These are phyloP conservation scores for Tetropium fuscum DNA, from an alignment of 2,888 invertebrate genomes.

Conservation along the genomic window DNA sequence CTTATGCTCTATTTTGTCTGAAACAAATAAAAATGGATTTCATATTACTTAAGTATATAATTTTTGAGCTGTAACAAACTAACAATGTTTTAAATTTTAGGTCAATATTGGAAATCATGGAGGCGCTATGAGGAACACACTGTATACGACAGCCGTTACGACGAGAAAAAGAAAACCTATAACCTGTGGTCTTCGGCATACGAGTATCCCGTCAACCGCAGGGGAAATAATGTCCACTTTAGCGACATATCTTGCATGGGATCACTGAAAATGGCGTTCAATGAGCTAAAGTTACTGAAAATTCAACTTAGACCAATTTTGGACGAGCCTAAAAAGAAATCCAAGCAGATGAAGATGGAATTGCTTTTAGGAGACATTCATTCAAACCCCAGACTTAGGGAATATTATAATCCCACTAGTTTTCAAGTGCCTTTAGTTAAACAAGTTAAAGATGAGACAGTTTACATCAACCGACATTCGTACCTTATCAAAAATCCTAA, in stretches of 20 bases:
- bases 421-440: constrained; percentile 69
- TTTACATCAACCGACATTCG: constrained; percentile 51
- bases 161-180: constrained; percentile 47
- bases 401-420: constrained; percentile 68
- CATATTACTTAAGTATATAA: too few species aligned
- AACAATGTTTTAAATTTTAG: constrained; percentile 44
- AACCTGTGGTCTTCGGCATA: constrained; percentile 49
- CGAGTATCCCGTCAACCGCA: constrained; percentile 48
- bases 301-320: constrained; percentile 64
- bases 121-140: constrained; percentile 58
- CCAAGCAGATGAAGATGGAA: constrained; percentile 59
- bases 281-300: constrained; percentile 69
- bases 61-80: too few species aligned
- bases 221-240: constrained; percentile 50
- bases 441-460: constrained; percentile 51
- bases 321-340: constrained; percentile 43
- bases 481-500: constrained; percentile 55
- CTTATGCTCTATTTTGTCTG: too few species aligned
- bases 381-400: constrained; percentile 63
- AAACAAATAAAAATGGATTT: too few species aligned
- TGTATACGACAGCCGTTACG: constrained; percentile 54
- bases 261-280: constrained; percentile 67
- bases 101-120: constrained; percentile 59
- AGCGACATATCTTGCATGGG: constrained; percentile 66
- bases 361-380: constrained; percentile 70